Evolutionary conservation across 1,140 invertebrate species (phyloP), one percentile per base, ranked within the genome.

Genomic region (Oreohelix idahoensis): DNA sequence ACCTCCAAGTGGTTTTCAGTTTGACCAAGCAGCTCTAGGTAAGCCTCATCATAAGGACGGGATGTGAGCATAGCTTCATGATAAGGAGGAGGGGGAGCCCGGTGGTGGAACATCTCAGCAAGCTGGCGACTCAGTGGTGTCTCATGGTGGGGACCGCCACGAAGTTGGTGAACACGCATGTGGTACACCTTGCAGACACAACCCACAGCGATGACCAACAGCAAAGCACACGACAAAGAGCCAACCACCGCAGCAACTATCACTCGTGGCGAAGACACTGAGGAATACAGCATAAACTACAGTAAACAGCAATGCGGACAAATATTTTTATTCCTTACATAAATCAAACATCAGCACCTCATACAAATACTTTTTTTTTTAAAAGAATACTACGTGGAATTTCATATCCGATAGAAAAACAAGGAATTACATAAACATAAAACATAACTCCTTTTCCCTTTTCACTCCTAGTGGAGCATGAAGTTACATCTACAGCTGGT

Each of bases 221-320:
- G 84, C 0, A 94, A 86, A 10, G 91, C 92, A 89, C 94, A 94
- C 23, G 93, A 88, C 0, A 94, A 85, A 26, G 92, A 93, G 23
- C 93, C 94, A 87, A 94, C 92, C 1, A 94, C 93, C 13, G 93
- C 93, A 35, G 93, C 93, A 26, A 93, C 92, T 1, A 94, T 93
- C 5, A 94, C 92, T 45, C 91, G 88, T 20, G 91, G 90, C 23
- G 91, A 90, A 10, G 87, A 83, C 81, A 88, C 92, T 91, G 84
- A n/a, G 86, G 85, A 83, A 35, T 4, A 66, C 63, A 66, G 29
- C 5, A 66, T 8, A 32, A 66, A 66, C 8, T 66, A 66, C 1
- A 10, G 53, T n/a, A n/a, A n/a, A n/a, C n/a, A n/a, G n/a, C n/a
- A n/a, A n/a, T n/a, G n/a, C n/a, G n/a, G n/a, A n/a, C n/a, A n/a